Percentiles rank a stretch among this genome's conserved stretches.
Evolutionary conservation across 2,888 invertebrate species (phyloP).

Genomic region (Parnassius glacialis): DNA sequence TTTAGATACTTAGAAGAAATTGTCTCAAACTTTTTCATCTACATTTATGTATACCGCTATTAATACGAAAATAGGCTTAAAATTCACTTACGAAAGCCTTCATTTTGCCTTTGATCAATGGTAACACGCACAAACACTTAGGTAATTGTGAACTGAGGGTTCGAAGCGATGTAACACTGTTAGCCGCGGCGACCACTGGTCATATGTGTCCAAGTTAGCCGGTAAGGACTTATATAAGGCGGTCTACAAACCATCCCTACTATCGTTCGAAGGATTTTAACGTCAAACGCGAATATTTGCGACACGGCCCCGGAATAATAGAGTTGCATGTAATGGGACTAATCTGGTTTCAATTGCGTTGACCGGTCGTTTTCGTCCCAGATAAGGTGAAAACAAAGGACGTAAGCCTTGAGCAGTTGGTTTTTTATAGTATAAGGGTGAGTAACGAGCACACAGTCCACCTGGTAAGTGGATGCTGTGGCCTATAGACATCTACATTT

Average conservation of each 20-base stretch:
- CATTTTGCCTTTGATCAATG: slow-evolving; percentile 43
- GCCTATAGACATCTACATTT: too few species aligned
- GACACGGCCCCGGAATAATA: slow-evolving; percentile 31
- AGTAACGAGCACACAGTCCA: too few species aligned
- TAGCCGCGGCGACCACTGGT: slow-evolving; percentile 41
- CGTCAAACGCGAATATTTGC: slow-evolving; percentile 37
- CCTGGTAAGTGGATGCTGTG: too few species aligned
- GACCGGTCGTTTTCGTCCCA: neutral
- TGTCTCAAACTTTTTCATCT: too few species aligned
- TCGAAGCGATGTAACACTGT: slow-evolving; percentile 29
- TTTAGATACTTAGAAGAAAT: too few species aligned
- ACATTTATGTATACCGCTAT: neutral
- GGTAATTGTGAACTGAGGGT: slow-evolving; percentile 26
- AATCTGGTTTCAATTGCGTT: slow-evolving; percentile 10
- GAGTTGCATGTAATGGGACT: slow-evolving; percentile 27
- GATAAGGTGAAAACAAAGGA: neutral
- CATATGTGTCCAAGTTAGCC: slow-evolving; percentile 47
- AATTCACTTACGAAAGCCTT: slow-evolving; percentile 66
- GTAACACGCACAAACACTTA: slow-evolving; percentile 43
- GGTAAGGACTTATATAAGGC: slow-evolving; percentile 59
- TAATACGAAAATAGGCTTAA: slow-evolving; percentile 13
- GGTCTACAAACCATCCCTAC: neutral
- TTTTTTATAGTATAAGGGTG: too few species aligned
- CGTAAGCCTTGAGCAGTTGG: too few species aligned
- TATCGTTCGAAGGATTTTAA: slow-evolving; percentile 35